Evolutionary conservation across 1,140 invertebrate species (phyloP), one percentile per base, ranked within the genome.

Genomic region (Brachystomella parvula): DNA sequence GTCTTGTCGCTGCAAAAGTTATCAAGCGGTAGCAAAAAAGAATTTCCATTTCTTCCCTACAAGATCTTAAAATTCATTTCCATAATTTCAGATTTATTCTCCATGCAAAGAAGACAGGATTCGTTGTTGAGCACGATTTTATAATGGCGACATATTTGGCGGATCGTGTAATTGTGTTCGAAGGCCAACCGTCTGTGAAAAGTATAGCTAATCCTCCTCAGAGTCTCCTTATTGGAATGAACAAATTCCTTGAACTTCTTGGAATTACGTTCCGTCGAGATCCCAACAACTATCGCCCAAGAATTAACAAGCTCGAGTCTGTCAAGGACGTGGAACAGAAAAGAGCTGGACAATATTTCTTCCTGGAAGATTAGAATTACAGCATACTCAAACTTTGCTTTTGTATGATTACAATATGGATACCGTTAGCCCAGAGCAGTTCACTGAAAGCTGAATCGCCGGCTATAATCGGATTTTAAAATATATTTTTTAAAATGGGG

Each of bases 131-230:
- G 84, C 97, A 99, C 86, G 97, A 99, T 84, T 99, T 99, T 76
- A 99, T 99, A 63, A 99, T 99, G 97, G 95, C 96, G 1, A 99
- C 97, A 0, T 99, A 99, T 80, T 82, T 99, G 47, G 95, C 97
- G 19, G 97, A 99, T 80, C 83, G 96, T 61, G 97, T 99, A 0
- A 97, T 99, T 74, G 96, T 99, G 26, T 98, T 99, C 79, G 96
- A 98, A 77, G 97, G 97, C 44, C 79, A 77, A 61, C 96, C 97
- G 0, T 96, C 94, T 0, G 82, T 96, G 1, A 77, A 86, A 47
- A 94, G 96, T 2, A 86, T 82, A 0, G 96, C 96, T 0, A 92
- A 94, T 74, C 84, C 88, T 21, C 96, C 96, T 0, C 95, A 98
- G 79, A 92, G 89, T 2, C 79, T 99, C 53, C 83, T 99, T 57